Evolutionary conservation across 2,797 vertebrate species (phyloP), one percentile per base, ranked within the genome.

Genomic region (Hemitrygon akajei): DNA sequence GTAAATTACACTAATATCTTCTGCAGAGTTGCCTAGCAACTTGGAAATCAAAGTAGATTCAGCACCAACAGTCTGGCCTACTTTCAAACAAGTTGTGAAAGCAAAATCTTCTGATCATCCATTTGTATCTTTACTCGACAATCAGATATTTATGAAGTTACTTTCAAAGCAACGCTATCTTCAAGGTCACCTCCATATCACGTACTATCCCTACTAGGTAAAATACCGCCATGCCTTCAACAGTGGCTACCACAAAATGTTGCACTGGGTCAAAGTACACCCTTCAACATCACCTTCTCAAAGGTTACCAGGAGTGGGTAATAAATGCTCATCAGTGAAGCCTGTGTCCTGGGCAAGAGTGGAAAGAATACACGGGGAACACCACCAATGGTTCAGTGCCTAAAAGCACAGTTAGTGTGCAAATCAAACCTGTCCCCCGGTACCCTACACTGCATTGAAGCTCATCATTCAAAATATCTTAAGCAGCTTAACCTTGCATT

Each of bases 71-170:
- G 37, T 76, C 73, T 76, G 71, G 71, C 69, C 91, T 76, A 76
- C 25, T 30, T 56, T 75, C 25, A 75, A 76, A 76, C 27, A 93
- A 76, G 27, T 27, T 47, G 66, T 27, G 69, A 75, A 92, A 75
- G 91, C 34, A 40, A 5, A 93, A 76, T 47, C 69, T 76, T 76
- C 66, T 76, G 69, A 75, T 93, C 71, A 56, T 76, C 40, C 40
- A 40, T 25, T 76, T 89, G 60, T 63, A 60, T 69, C 16, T 89
- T 63, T 58, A 71, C 30, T 37, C 47, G 30, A 75, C 22, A 47
- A 40, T 75, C 22, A 93, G 71, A 73, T 27, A 93, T 93, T 73
- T 76, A 56, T 18, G 91, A 75, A 93, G 91, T 30, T 75, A 40
- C 18, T 47, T 47, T 47, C 80, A 73, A 73, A 20, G 22, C 71